Conservation (phyloP, 2,888 invertebrate genomes). For the Lepeophtheirus nordmannii region DNA sequence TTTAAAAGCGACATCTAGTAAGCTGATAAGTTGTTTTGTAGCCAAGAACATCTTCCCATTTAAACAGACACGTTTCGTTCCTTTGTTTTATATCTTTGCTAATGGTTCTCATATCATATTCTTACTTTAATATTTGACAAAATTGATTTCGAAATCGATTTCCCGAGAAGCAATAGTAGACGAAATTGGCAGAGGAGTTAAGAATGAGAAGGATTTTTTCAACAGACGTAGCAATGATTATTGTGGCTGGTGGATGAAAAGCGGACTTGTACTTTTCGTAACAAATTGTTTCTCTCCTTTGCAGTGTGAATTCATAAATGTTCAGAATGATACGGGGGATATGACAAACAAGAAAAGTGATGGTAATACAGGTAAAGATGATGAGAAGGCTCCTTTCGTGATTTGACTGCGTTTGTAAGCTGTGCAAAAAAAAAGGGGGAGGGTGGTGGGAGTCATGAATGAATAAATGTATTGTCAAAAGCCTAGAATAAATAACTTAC, state of each 20-base stretch:
- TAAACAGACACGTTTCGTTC: no score
- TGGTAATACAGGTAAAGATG: constrained; percentile 12
- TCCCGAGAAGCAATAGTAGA: constrained; percentile 17
- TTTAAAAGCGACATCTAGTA: no score
- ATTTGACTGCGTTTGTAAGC: constrained; percentile 4
- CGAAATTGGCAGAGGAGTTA: constrained; percentile 14
- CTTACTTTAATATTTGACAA: neutral
- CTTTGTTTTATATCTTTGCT: no score
- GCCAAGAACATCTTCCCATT: no score
- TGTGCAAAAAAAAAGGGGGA: neutral
- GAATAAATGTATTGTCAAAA: no score
- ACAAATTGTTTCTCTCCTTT: neutral
- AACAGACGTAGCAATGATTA: neutral
- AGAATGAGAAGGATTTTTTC: constrained; percentile 13
- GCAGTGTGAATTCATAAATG: constrained; percentile 9
- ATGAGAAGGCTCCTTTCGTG: constrained; percentile 10
- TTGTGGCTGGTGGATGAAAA: neutral
- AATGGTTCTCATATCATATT: no score
- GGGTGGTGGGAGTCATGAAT: neutral
- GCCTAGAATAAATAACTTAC: no score
- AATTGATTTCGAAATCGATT: constrained; percentile 16
- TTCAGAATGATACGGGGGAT: constrained; percentile 9
- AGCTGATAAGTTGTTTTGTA: no score
- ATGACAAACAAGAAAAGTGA: constrained; percentile 14
- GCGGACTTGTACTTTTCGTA: neutral